Base-by-base conservation (phyloP, 2,888 invertebrate species). In the Synanthedon myopaeformis region DNA sequence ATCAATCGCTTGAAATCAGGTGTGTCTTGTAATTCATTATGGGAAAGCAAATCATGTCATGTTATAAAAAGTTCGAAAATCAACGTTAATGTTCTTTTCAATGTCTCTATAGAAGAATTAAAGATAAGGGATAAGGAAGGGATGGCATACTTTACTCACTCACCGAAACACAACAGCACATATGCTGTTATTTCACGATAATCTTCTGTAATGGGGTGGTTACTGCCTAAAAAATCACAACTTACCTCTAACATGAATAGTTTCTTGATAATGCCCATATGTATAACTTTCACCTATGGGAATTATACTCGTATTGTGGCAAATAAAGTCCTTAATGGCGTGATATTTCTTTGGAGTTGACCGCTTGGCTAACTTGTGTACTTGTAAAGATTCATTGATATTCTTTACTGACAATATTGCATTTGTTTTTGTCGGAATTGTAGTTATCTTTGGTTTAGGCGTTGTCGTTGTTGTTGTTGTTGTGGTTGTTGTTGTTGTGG, bases 251-350 rank as follows among this genome's bases (percentile, higher is more conserved):
- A 92, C 90, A 52, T 88, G 81, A 53, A 96, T 72, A 52, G 88
- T 89, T 55, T 88, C 89, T 45, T 88, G 83, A 69, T 94, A 96
- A 69, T 92, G 92, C 8, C 96, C 96, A 70, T 93, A 93, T 1
- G 91, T 90, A 63, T 92, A 92, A 28, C 89, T 89, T 3, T 90
- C 80, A 69, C 92, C 91, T 45, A 90, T 86, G 0, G 92, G 89
- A 19, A 94, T 83, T n/a, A 88, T 75, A 8, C 90, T 88, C 63
- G 91, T 91, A 45, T 79, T 79, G 45, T 79, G 70, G 53, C 86
- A 87, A 14, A 72, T 68, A n/a, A 70, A 69, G 49, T 70, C 70
- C 52, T 72, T 70, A 0, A 63, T 53, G 2, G 60, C 63, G 51
- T 67, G 65, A 35, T 59, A 60, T 51, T 62, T 61, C 61, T 69